Evolutionary conservation across 2,113 vertebrate species (phyloP), one percentile per base, ranked within the genome.

Genomic region (Pseudorectes ferrugineus): DNA sequence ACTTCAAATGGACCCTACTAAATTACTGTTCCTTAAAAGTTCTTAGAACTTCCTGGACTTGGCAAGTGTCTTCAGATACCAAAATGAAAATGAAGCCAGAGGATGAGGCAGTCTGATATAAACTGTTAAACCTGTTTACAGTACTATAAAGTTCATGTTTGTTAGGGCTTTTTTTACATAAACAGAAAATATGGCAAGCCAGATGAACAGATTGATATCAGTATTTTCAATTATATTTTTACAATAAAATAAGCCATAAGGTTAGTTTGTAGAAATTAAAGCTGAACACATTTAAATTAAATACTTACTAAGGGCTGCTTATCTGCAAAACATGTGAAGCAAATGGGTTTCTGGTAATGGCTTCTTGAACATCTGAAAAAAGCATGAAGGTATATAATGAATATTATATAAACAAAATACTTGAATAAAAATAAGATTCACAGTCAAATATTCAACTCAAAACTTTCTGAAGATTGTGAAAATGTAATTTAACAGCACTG

Each of bases 301-400:
- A 76, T 91, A 98, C 98, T 98, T 97, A 99, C 98, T 97, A 95
- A 73, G 97, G 82, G 42, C 95, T 87, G 48, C 95, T 95, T 89
- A 96, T 91, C 61, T 97, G 95, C 63, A 98, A 91, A 85, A 97
- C 74, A 75, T 96, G 97, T 95, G 95, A 97, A 49, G 89, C 92
- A 66, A 97, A 95, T 89, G 95, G 12, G 43, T 96, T 97, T 95
- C 97, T 97, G 77, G 48, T 92, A 95, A 97, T 91, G 26, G 96
- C 97, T 95, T 98, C 98, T 92, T 98, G 98, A 75, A 99, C 85
- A 98, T 96, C 99, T 99, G 95, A 93, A 98, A 97, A 93, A 55
- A 95, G 74, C 74, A 94, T 48, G 77, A 46, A 90, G 96, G 8
- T 35, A 88, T 36, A 49, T n/a, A 2, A 95, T 28, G 89, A 95